Conservation (phyloP, 37 sponge, comb jelly and placozoan genomes). For the Mnemiopsis leidyi region DNA sequence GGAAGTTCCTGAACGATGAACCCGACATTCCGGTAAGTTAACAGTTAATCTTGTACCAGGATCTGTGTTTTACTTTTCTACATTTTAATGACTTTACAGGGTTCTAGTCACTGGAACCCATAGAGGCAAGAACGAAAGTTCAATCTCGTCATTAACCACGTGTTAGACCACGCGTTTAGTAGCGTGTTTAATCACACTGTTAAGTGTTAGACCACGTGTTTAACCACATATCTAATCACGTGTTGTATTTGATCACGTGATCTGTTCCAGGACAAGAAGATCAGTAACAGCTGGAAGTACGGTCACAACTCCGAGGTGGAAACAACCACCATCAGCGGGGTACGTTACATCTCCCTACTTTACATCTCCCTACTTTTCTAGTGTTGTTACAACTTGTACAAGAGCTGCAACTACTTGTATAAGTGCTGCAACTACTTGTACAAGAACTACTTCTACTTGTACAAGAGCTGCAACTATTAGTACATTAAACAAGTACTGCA, state of each 20-base stretch:
- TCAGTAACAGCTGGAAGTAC: constrained; percentile 58
- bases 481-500: no score
- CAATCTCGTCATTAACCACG: no score
- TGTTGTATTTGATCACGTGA: no score
- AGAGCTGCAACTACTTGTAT: no score
- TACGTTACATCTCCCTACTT: not conserved
- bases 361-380: no score
- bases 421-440: no score
- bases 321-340: not conserved
- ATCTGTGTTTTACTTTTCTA: not conserved
- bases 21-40: constrained; percentile 31
- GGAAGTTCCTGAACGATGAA: constrained; percentile 56
- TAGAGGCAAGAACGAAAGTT: no score
- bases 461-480: no score
- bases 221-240: not conserved
- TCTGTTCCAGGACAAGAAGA: constrained; percentile 64
- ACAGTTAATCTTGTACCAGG: not conserved
- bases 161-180: no score
- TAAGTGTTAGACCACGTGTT: not conserved
- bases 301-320: not conserved
- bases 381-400: no score
- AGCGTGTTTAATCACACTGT: not conserved
- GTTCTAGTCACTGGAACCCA: no score
- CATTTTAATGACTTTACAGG: no score
- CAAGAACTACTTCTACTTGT: not conserved